Evolutionary conservation across 2,888 invertebrate genomes (phyloP).

Genomic region (Caenorhabditis sulstoni): DNA sequence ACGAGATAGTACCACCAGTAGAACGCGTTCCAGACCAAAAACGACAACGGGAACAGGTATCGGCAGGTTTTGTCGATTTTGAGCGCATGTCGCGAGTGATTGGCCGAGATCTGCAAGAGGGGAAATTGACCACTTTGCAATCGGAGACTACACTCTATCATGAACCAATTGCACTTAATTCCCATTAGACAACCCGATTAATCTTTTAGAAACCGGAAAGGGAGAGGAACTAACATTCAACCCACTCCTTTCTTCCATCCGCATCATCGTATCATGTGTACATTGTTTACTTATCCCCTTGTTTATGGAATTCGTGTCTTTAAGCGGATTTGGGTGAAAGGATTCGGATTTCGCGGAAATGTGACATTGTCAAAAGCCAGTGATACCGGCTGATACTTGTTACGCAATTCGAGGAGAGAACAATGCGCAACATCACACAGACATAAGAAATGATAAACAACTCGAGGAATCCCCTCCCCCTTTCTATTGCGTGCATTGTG

Average conservation of each 20-base stretch:
- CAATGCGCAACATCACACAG: constrained; percentile 13
- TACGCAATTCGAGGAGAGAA: constrained; percentile 39
- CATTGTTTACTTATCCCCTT: too few species aligned
- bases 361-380: constrained; percentile 35
- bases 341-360: constrained; percentile 35
- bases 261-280: too few species aligned
- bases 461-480: constrained; percentile 3
- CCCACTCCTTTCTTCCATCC: too few species aligned
- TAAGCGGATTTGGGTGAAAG: constrained; percentile 8
- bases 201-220: too few species aligned
- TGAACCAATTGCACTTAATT: too few species aligned
- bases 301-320: too few species aligned
- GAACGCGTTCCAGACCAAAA: constrained; percentile 71
- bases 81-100: constrained; percentile 70
- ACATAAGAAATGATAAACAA: constrained; percentile 45
- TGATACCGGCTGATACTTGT: constrained; percentile 23
- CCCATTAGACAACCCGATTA: too few species aligned
- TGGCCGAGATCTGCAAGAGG: constrained; percentile 60
- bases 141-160: too few species aligned
- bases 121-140: neutral
- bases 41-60: constrained; percentile 69
- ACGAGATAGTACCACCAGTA: constrained; percentile 73
- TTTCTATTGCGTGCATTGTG: constrained; percentile 14
- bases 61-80: constrained; percentile 74
- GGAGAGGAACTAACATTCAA: too few species aligned